These are phyloP conservation scores for Agelastica alni DNA, from an alignment of 2,888 invertebrate genomes.

Conservation along the genomic window DNA sequence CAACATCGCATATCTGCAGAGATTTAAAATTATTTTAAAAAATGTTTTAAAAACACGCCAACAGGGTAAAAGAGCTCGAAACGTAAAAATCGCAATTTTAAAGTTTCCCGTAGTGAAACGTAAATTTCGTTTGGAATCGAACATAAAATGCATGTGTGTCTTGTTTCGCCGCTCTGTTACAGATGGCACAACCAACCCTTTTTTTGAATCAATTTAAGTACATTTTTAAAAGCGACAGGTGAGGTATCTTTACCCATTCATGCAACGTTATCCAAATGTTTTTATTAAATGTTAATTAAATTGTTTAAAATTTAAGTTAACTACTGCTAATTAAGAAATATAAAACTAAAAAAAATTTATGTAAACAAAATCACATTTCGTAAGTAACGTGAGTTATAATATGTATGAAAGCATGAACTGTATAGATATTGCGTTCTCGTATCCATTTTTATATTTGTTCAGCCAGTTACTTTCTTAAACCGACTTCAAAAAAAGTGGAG, in stretches of 20 bases:
- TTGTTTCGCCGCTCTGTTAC: conserved; percentile 44
- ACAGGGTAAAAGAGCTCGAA: conserved; percentile 20
- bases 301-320: too few species aligned
- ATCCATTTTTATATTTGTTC: too few species aligned
- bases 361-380: too few species aligned
- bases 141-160: conserved; percentile 37
- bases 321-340: too few species aligned
- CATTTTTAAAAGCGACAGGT: neutral
- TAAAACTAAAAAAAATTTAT: too few species aligned
- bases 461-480: too few species aligned
- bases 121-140: conserved; percentile 20
- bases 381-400: too few species aligned
- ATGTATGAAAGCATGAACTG: too few species aligned
- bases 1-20: neutral
- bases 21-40: neutral
- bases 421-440: too few species aligned
- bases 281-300: too few species aligned
- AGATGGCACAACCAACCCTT: conserved; percentile 44
- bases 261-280: too few species aligned
- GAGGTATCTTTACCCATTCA: neutral
- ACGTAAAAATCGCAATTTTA: conserved; percentile 31
- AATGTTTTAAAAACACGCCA: conserved; percentile 25
- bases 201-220: conserved; percentile 24
- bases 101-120: conserved; percentile 26
- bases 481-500: too few species aligned